A percentile compares a stretch with the other conserved stretches of the same genome.
These are phyloP conservation scores for Samia ricini DNA, from an alignment of 1,140 invertebrate species.

Conservation along the genomic window DNA sequence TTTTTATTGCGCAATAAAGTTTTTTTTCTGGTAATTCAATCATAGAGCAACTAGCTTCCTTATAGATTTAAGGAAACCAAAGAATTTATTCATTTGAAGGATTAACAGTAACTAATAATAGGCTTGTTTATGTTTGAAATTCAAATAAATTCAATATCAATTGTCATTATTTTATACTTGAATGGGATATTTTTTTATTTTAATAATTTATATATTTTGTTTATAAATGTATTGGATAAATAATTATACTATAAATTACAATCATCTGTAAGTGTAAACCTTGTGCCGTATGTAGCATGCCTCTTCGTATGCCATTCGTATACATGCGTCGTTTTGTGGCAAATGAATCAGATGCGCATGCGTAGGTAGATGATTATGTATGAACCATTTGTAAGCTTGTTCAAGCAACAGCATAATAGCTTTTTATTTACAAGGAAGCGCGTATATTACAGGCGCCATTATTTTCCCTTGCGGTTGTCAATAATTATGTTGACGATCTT, in stretches of 20 bases:
- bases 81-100: neutral
- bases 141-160: too few relatives aligned
- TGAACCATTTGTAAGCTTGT: constrained; percentile 28
- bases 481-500: neutral
- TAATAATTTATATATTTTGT: neutral
- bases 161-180: too few relatives aligned
- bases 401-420: constrained; percentile 17
- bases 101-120: neutral
- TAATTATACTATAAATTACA: neutral
- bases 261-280: neutral
- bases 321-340: neutral
- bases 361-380: constrained; percentile 32
- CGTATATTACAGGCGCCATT: constrained; percentile 7
- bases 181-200: neutral
- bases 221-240: neutral
- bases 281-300: neutral
- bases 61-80: neutral
- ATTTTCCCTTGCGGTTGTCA: neutral
- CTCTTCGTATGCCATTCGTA: neutral
- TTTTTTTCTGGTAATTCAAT: neutral
- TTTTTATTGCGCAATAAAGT: neutral
- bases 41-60: neutral
- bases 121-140: too few relatives aligned
- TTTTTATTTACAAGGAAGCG: constrained; percentile 27
- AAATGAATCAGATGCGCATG: constrained; percentile 14